Evolutionary conservation across 1,140 invertebrate species (phyloP).

Genomic region (Cephus cinctus): DNA sequence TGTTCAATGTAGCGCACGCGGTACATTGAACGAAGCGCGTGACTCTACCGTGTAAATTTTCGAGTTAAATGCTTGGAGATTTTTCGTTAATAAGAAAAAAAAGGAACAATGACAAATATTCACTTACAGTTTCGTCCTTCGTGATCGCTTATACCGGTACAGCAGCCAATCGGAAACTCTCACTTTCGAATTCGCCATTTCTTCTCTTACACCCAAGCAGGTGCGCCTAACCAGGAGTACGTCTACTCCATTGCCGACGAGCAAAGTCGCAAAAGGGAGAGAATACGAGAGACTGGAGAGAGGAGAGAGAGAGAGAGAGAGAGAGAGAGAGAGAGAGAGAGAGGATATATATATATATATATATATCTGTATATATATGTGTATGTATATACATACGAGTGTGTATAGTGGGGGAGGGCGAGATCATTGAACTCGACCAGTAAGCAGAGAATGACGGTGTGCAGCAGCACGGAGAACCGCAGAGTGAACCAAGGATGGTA

Average conservation of each 20-base stretch:
- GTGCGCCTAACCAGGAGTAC: no score
- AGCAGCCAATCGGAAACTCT: neutral
- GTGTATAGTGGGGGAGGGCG: conserved; percentile 21
- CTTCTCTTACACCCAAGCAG: neutral
- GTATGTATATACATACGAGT: neutral
- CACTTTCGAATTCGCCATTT: neutral
- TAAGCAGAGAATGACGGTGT: conserved; percentile 24
- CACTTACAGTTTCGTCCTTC: no score
- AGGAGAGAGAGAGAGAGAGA: conserved; percentile 10
- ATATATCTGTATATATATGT: no score
- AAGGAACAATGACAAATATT: neutral
- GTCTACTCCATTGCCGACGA: no score
- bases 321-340: neutral
- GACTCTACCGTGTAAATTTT: no score
- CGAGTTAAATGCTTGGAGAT: neutral
- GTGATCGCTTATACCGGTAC: no score
- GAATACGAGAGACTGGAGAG: neutral
- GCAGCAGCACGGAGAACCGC: neutral
- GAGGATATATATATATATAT: neutral
- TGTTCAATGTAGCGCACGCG: no score
- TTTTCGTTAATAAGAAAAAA: no score
- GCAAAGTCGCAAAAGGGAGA: no score
- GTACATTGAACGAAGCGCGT: no score
- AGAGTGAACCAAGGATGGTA: conserved; percentile 9
- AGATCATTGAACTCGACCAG: conserved; percentile 36